A percentile compares a stretch with the other conserved stretches of the same genome.
Conservation (phyloP, 2,113 vertebrate genomes). For the Oryzias celebensis region DNA sequence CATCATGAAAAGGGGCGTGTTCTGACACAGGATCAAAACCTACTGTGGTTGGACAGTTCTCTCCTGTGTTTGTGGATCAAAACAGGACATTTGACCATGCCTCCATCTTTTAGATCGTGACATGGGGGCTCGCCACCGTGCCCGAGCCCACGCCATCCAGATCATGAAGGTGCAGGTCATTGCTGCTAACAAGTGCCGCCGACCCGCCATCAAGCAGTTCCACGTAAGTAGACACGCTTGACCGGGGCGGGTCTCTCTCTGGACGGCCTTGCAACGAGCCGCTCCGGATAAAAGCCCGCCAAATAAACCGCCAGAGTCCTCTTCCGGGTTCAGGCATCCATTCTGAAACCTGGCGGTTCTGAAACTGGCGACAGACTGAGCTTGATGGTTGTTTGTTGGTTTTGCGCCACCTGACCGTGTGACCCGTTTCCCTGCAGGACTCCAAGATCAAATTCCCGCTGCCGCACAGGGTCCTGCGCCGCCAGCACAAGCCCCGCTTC, state of each 20-base stretch:
- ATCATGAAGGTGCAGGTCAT: conserved; percentile 98
- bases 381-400: fast-evolving
- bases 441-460: conserved; percentile 99
- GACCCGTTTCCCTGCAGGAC: conserved; percentile 76
- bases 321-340: conserved; percentile 64
- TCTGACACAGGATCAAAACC: no score
- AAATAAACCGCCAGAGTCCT: conserved; percentile 62
- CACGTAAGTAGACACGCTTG: conserved; percentile 79
- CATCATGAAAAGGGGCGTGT: no score
- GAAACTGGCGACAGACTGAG: conserved; percentile 57
- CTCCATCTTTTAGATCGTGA: conserved; percentile 83
- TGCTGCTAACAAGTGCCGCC: conserved; percentile 92
- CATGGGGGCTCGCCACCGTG: conserved; percentile 95
- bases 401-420: background rate
- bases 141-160: conserved; percentile 94
- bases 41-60: no score
- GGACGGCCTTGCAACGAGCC: conserved; percentile 27
- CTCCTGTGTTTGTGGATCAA: no score
- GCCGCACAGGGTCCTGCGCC: conserved; percentile 93
- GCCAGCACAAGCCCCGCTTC: conserved; percentile 97
- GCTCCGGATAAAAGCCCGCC: conserved; percentile 49
- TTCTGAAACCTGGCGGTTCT: conserved; percentile 59
- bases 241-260: conserved; percentile 61
- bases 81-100: background rate
- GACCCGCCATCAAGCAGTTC: conserved; percentile 98